phyloP scores from a whole-genome alignment of 2,113 vertebrate genomes.

The Paradoxurus hermaphroditus region DNA sequence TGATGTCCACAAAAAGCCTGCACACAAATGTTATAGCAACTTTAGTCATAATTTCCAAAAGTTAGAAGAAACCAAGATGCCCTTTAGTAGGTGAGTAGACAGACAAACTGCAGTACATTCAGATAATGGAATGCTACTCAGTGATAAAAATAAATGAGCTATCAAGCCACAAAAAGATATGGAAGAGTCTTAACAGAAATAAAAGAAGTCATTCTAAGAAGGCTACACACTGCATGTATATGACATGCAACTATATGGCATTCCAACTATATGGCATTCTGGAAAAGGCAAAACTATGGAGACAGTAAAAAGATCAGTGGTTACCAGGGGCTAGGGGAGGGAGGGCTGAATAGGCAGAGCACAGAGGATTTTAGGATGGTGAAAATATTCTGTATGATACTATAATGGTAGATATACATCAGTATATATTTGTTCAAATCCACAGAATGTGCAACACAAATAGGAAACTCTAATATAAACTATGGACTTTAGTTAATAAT shows the following conservation, averaged over 20 bases:
- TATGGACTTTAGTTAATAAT: neutral
- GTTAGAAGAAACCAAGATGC: neutral
- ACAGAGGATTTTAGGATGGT: neutral
- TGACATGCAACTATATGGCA: too few relatives aligned
- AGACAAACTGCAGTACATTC: neutral
- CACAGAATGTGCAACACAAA: neutral
- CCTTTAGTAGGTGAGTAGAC: neutral
- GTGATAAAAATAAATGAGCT: conserved; percentile 17
- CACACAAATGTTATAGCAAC: neutral
- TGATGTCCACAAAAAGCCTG: neutral
- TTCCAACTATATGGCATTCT: neutral
- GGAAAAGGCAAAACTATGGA: conserved; percentile 17
- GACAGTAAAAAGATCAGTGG: neutral
- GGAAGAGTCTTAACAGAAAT: neutral
- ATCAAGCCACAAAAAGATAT: neutral
- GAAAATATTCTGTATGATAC: neutral
- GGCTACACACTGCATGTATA: neutral
- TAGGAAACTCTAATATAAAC: neutral
- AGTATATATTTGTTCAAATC: neutral
- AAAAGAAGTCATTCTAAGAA: neutral
- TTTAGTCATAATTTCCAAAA: conserved; percentile 15
- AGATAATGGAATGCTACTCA: neutral
- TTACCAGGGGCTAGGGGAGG: neutral
- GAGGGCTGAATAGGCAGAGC: neutral
- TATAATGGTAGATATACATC: neutral